Conservation (phyloP, 2,888 invertebrate species). For the Drosophila rellima region DNA sequence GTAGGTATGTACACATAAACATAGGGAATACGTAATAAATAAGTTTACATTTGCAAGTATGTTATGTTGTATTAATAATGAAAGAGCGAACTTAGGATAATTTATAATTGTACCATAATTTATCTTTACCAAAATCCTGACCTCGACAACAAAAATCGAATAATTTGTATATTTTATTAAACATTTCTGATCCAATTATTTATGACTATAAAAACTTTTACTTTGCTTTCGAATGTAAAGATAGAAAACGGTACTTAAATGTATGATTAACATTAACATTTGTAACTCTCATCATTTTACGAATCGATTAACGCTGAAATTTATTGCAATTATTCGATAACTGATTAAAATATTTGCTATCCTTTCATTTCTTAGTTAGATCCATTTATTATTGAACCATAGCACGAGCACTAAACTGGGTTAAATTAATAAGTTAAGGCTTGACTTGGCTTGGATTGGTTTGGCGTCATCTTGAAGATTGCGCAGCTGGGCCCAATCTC, state of each 20-base stretch:
- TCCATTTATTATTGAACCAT: conserved; percentile 45
- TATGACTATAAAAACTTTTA: conserved; percentile 3
- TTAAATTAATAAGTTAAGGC: conserved; percentile 62
- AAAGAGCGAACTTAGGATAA: background rate
- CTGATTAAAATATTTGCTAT: conserved; percentile 24
- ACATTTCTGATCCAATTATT: no score
- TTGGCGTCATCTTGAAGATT: conserved; percentile 54
- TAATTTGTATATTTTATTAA: background rate
- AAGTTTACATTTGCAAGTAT: background rate
- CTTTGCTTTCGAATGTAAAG: conserved; percentile 20
- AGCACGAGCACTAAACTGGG: conserved; percentile 62
- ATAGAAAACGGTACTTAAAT: conserved; percentile 11
- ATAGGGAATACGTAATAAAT: background rate
- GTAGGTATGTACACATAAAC: conserved; percentile 21
- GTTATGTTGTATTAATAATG: background rate
- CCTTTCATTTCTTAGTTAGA: conserved; percentile 32
- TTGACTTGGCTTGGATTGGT: conserved; percentile 2
- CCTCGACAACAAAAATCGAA: conserved; percentile 25
- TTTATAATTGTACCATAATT: background rate
- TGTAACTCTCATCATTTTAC: conserved; percentile 3
- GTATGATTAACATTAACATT: conserved; percentile 28
- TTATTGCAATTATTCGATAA: conserved; percentile 37
- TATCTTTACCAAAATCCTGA: conserved; percentile 19
- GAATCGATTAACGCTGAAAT: conserved; percentile 23
- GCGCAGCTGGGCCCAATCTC: conserved; percentile 42